phyloP scores from a whole-genome alignment of 2,888 invertebrate species.

The Lasioglossum pauxillum region DNA sequence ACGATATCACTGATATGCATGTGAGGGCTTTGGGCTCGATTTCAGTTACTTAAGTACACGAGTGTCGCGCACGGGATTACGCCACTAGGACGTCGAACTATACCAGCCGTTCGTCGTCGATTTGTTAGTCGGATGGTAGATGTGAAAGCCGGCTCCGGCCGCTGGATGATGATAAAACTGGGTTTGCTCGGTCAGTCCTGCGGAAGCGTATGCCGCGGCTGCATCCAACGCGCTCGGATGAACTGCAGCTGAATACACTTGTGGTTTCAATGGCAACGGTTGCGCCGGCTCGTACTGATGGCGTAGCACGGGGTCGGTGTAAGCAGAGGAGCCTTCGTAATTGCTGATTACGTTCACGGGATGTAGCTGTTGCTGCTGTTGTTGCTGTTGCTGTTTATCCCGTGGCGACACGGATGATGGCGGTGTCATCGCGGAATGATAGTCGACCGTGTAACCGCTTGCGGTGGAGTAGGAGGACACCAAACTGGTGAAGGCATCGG shows the following conservation, averaged over 20 bases:
- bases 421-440: conserved; percentile 97
- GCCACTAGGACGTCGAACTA: conserved; percentile 90
- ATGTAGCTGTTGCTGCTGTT: conserved; percentile 84
- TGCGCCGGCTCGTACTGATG: conserved; percentile 86
- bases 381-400: conserved; percentile 91
- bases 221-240: conserved; percentile 86
- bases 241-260: conserved; percentile 90
- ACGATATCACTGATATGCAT: conserved; percentile 72
- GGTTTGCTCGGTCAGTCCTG: conserved; percentile 89
- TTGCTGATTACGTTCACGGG: conserved; percentile 88
- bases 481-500: conserved; percentile 87
- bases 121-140: conserved; percentile 93
- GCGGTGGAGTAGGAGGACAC: conserved; percentile 86
- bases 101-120: conserved; percentile 92
- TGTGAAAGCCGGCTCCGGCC: conserved; percentile 92
- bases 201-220: conserved; percentile 87
- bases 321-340: conserved; percentile 87
- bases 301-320: conserved; percentile 83
- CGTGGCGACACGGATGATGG: conserved; percentile 98
- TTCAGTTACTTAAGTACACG: conserved; percentile 81
- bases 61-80: conserved; percentile 69
- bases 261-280: conserved; percentile 94
- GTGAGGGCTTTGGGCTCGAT: conserved; percentile 76
- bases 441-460: conserved; percentile 90
- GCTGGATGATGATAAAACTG: conserved; percentile 93